phyloP scores from a whole-genome alignment of 2,888 invertebrate genomes.

The Galerucella nymphaeae region DNA sequence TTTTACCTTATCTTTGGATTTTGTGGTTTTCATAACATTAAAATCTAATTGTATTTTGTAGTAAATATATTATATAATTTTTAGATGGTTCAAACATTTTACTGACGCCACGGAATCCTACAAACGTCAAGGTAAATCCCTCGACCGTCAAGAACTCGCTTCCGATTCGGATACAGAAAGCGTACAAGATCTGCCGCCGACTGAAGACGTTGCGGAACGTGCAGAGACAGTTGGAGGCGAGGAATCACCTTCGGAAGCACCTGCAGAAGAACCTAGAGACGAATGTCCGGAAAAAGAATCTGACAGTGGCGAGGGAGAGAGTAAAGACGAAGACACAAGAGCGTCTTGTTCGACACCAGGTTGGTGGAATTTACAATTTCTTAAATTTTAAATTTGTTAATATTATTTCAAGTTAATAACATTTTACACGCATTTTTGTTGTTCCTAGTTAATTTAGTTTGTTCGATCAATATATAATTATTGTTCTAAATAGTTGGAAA shows the following conservation, averaged over 20 bases:
- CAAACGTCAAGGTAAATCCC: conserved; percentile 59
- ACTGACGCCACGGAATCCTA: conserved; percentile 51
- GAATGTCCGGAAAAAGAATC: conserved; percentile 23
- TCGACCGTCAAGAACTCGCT: conserved; percentile 38
- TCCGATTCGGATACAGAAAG: conserved; percentile 49
- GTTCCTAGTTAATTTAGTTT: no score
- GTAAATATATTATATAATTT: conserved; percentile 19
- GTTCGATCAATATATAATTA: no score
- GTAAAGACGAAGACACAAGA: conserved; percentile 12
- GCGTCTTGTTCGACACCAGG: conserved; percentile 31
- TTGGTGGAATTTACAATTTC: conserved; percentile 3
- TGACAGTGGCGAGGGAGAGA: conserved; percentile 23
- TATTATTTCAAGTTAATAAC: no score
- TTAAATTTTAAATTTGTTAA: no score
- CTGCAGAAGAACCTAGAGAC: conserved; percentile 14
- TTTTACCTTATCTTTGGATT: no score
- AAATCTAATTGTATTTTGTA: no score
- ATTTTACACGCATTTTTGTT: background rate
- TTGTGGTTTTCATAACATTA: no score
- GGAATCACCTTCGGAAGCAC: conserved; percentile 15
- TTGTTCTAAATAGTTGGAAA: no score
- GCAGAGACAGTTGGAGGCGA: conserved; percentile 41
- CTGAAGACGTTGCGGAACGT: conserved; percentile 43
- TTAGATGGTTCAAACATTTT: conserved; percentile 54
- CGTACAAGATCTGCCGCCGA: conserved; percentile 44